Evolutionary conservation across 2,888 invertebrate genomes (phyloP).

Genomic region (Leptopilina myrica): DNA sequence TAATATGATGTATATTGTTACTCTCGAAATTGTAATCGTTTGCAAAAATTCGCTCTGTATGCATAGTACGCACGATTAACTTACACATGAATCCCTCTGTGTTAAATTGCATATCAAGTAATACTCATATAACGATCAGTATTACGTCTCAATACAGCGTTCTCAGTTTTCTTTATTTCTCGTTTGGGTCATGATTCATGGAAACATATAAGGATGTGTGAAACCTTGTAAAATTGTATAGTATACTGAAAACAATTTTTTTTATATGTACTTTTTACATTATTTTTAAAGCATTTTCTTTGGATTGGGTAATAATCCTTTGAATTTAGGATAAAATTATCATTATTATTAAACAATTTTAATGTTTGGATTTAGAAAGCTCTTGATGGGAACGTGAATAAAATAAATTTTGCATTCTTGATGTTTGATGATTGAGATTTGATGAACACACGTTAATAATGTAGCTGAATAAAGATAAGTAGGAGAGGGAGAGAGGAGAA

Average conservation of each 20-base stretch:
- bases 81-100: constrained; percentile 54
- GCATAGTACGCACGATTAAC: constrained; percentile 54
- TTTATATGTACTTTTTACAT: not conserved
- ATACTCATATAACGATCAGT: constrained; percentile 58
- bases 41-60: constrained; percentile 10
- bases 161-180: constrained; percentile 59
- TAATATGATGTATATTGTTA: constrained; percentile 1
- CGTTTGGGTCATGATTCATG: constrained; percentile 45
- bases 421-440: not conserved
- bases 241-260: not conserved
- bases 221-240: not conserved
- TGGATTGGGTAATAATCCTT: not conserved
- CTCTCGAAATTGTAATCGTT: constrained; percentile 27
- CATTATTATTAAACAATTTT: not conserved
- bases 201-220: constrained; percentile 8
- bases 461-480: constrained; percentile 7
- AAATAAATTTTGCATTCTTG: too few relatives aligned
- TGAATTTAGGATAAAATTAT: not conserved
- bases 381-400: too few relatives aligned
- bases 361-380: not conserved
- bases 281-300: not conserved
- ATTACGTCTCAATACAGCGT: constrained; percentile 59
- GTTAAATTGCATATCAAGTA: constrained; percentile 56
- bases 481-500: not conserved
- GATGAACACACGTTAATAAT: not conserved